Conservation (phyloP, 1,140 invertebrate species). For the Aphelinus atriplicis region DNA sequence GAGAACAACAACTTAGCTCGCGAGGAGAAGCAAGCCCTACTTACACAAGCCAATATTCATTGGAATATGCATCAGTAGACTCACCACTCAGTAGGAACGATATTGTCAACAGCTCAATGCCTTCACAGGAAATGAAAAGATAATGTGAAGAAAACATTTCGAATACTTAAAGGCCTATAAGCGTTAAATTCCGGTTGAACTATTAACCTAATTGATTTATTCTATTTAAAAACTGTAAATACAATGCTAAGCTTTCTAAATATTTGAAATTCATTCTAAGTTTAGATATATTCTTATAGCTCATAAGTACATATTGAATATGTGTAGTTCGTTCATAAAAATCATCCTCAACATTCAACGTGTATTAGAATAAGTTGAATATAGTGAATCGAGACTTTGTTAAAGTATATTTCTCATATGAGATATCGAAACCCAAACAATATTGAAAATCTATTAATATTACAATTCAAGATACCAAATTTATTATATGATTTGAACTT, state of each 20-base stretch:
- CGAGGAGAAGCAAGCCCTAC: slow-evolving; percentile 60
- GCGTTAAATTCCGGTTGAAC: too few species aligned
- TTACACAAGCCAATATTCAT: slow-evolving; percentile 58
- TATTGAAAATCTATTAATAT: too few species aligned
- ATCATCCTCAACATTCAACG: too few species aligned
- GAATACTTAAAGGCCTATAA: too few species aligned
- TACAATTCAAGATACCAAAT: too few species aligned
- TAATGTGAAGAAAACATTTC: slow-evolving; percentile 49
- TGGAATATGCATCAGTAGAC: slow-evolving; percentile 58
- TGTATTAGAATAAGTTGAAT: too few species aligned
- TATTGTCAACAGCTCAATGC: slow-evolving; percentile 61
- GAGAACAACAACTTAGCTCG: slow-evolving; percentile 49
- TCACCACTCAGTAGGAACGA: slow-evolving; percentile 64
- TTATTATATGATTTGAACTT: too few species aligned
- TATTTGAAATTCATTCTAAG: slow-evolving; percentile 45
- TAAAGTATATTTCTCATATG: too few species aligned
- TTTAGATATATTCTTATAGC: slow-evolving; percentile 51
- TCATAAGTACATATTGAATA: slow-evolving; percentile 42
- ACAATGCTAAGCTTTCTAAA: slow-evolving; percentile 45
- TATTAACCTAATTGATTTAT: neutral
- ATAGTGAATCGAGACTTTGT: too few species aligned
- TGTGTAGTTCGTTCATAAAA: too few species aligned
- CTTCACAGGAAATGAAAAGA: slow-evolving; percentile 57
- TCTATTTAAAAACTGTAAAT: slow-evolving; percentile 47
- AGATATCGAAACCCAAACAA: too few species aligned